Evolutionary conservation across 2,888 invertebrate genomes (phyloP).

Genomic region (Dryobotodes eremita): DNA sequence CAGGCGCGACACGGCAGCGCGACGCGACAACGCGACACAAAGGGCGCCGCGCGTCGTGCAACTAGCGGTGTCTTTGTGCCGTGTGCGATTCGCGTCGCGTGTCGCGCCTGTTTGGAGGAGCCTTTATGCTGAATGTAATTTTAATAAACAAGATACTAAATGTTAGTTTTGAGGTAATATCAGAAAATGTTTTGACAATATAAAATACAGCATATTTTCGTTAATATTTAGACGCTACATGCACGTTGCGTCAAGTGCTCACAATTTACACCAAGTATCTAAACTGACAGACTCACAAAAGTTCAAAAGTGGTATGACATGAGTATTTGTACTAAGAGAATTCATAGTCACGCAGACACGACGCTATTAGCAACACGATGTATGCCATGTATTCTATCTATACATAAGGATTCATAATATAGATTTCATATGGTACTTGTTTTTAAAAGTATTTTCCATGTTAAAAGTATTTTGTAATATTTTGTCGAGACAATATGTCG

Average conservation of each 20-base stretch:
- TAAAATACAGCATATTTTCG: conserved; percentile 17
- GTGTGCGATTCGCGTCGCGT: too few relatives aligned
- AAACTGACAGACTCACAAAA: conserved; percentile 49
- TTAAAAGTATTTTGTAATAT: neutral
- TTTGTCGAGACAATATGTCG: neutral
- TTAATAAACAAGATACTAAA: conserved; percentile 12
- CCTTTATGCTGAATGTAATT: neutral
- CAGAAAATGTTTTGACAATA: conserved; percentile 19
- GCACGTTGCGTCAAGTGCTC: conserved; percentile 39
- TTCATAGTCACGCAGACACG: conserved; percentile 64
- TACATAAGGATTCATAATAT: conserved; percentile 12
- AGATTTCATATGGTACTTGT: neutral
- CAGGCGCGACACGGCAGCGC: too few relatives aligned
- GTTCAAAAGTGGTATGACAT: conserved; percentile 57
- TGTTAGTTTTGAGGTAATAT: conserved; percentile 9
- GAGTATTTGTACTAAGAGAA: conserved; percentile 62
- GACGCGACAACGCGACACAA: too few relatives aligned
- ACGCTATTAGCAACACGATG: conserved; percentile 46
- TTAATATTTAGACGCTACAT: conserved; percentile 22
- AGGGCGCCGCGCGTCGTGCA: too few relatives aligned
- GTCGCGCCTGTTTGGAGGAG: too few relatives aligned
- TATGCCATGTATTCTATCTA: conserved; percentile 36
- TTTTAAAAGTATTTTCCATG: neutral
- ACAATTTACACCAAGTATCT: conserved; percentile 62
- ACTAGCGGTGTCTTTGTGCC: too few relatives aligned